Evolutionary conservation across 2,797 vertebrate species (phyloP), one percentile per base, ranked within the genome.

Genomic region (Chelon auratus): DNA sequence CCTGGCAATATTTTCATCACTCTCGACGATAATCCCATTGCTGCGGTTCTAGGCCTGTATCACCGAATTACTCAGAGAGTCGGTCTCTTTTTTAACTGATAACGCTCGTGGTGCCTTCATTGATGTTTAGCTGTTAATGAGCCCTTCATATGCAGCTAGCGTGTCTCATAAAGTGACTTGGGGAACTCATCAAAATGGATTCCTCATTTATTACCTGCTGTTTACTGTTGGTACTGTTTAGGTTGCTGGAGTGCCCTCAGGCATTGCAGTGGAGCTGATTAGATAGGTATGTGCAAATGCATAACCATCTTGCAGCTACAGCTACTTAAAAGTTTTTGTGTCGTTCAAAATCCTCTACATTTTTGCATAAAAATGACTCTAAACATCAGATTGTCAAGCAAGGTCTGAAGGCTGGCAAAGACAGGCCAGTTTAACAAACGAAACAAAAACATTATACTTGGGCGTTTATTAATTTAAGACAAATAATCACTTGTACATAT

Each of bases 1-100:
- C 60, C 70, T 50, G 54, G 69, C 62, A 36, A 51, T 62, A 24
- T 83, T 78, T 84, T 82, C 71, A 45, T 72, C 68, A 20, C 57
- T 17, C 33, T 78, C n/a, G 3, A 14, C 47, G 64, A 63, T 82
- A 72, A 82, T 87, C 66, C 62, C 51, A 18, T 53, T 17, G 59
- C 62, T 78, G 39, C 18, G 68, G 62, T 78, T 86, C 78, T 14
- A 43, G 22, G 52, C 65, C 40, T 18, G 14, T 62, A 47, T 74
- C 50, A 17, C 51, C 43, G 14, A 77, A 58, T 82, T 18, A 47
- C 22, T 58, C 43, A 4, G 30, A 48, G 36, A 39, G 63, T 76
- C 20, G 15, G 9, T 15, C 17, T 15, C 8, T 59, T 74, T 22
- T 43, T 30, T 30, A 13, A 18, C 26, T 68, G 33, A 50, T 45